Percentiles rank a stretch among this genome's conserved stretches.
Evolutionary conservation across 2,888 invertebrate species (phyloP).

Genomic region (Cremastinae sp.): DNA sequence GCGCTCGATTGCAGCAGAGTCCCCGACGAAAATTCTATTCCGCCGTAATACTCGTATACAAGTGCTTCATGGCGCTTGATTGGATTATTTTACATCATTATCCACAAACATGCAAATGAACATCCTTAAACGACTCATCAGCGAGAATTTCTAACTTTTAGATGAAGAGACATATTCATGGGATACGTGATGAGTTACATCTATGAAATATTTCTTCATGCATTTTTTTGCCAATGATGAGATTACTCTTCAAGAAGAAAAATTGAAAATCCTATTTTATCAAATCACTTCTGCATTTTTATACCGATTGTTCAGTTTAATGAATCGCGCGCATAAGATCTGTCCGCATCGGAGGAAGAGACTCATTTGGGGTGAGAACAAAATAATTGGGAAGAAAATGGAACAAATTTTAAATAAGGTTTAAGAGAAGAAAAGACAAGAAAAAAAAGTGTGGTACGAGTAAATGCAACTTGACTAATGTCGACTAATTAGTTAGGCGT

Average conservation of each 20-base stretch:
- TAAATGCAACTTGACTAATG: conserved; percentile 51
- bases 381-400: conserved; percentile 1
- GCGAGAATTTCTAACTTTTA: too few relatives aligned
- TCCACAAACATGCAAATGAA: neutral
- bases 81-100: conserved; percentile 29
- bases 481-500: conserved; percentile 54
- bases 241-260: too few relatives aligned
- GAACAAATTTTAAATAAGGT: too few relatives aligned
- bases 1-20: conserved; percentile 35
- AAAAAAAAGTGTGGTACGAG: neutral
- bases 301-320: too few relatives aligned
- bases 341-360: neutral
- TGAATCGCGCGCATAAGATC: too few relatives aligned
- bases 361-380: conserved; percentile 24
- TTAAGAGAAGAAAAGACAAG: too few relatives aligned
- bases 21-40: conserved; percentile 8
- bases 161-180: too few relatives aligned
- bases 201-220: too few relatives aligned
- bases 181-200: too few relatives aligned
- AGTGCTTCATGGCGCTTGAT: conserved; percentile 7
- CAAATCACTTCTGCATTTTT: too few relatives aligned
- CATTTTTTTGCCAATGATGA: too few relatives aligned
- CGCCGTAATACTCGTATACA: neutral
- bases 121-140: neutral
- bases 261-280: too few relatives aligned